A percentile compares a stretch with the other conserved stretches of the same genome.
Evolutionary conservation across 2,888 invertebrate genomes (phyloP).

Genomic region (Orchesella flavescens): DNA sequence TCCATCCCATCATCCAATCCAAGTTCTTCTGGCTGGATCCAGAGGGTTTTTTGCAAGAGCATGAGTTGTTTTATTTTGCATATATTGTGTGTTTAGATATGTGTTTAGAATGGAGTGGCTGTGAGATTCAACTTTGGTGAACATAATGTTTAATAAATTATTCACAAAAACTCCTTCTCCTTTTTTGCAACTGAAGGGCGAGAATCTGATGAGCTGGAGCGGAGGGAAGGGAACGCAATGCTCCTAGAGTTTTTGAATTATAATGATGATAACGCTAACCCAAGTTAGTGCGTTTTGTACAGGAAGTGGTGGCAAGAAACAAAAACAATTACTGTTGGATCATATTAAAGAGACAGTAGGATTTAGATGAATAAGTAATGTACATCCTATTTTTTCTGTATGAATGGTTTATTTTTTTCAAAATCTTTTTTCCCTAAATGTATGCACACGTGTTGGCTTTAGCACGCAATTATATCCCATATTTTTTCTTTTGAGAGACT

Average conservation of each 20-base stretch:
- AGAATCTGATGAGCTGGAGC: conserved; percentile 33
- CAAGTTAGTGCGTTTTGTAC: background rate
- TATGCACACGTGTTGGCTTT: no score
- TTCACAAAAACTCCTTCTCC: conserved; percentile 12
- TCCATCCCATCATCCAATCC: no score
- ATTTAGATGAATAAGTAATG: background rate
- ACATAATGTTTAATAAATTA: conserved; percentile 50
- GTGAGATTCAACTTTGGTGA: conserved; percentile 22
- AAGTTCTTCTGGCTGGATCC: no score
- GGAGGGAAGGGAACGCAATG: no score
- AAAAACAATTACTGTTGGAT: background rate
- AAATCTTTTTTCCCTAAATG: background rate
- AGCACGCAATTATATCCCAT: no score
- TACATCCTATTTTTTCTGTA: background rate
- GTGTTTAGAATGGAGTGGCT: no score
- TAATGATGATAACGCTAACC: background rate
- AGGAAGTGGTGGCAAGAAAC: background rate
- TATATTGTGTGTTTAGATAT: no score
- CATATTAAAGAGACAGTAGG: background rate
- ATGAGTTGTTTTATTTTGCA: no score
- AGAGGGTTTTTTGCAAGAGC: no score
- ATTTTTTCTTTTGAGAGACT: no score
- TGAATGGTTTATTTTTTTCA: background rate
- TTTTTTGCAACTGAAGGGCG: conserved; percentile 25
- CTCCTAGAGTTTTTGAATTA: no score